Evolutionary conservation across 2,888 invertebrate species (phyloP).

Genomic region (Chalcis sispes): DNA sequence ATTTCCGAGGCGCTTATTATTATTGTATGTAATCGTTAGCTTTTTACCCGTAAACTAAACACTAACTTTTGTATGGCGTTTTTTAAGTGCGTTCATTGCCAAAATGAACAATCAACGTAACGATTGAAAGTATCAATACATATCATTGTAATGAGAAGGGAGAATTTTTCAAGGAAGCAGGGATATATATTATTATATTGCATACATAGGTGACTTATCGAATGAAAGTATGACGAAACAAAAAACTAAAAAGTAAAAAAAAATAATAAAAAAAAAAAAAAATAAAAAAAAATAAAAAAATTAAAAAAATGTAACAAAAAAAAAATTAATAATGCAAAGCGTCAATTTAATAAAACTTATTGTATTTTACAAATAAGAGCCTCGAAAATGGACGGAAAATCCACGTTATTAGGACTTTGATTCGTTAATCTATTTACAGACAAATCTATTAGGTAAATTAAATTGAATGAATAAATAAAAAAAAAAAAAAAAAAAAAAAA

Average conservation of each 20-base stretch:
- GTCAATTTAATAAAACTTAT: conserved; percentile 52
- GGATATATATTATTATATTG: conserved; percentile 15
- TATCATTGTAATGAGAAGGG: conserved; percentile 38
- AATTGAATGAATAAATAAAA: conserved; percentile 37
- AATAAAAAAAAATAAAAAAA: conserved; percentile 6
- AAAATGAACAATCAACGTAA: conserved; percentile 36
- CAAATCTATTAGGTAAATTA: conserved; percentile 57
- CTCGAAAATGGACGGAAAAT: conserved; percentile 56
- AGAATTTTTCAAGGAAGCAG: conserved; percentile 9
- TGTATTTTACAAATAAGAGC: conserved; percentile 55
- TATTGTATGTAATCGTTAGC: conserved; percentile 43
- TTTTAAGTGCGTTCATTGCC: conserved; percentile 50
- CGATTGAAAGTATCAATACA: conserved; percentile 51
- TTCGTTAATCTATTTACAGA: conserved; percentile 56
- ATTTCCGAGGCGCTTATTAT: conserved; percentile 57
- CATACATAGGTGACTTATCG: conserved; percentile 45
- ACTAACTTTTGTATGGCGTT: conserved; percentile 51
- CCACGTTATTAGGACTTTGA: conserved; percentile 54
- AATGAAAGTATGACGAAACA: conserved; percentile 51
- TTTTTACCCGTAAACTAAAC: conserved; percentile 40
- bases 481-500: conserved; percentile 21
- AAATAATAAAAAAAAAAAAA: too few species aligned
- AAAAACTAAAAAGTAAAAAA: too few species aligned
- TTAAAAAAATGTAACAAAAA: conserved; percentile 18
- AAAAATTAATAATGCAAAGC: conserved; percentile 17